Conservation (phyloP, 2,888 invertebrate genomes). For the Tenthredo mesomela region DNA sequence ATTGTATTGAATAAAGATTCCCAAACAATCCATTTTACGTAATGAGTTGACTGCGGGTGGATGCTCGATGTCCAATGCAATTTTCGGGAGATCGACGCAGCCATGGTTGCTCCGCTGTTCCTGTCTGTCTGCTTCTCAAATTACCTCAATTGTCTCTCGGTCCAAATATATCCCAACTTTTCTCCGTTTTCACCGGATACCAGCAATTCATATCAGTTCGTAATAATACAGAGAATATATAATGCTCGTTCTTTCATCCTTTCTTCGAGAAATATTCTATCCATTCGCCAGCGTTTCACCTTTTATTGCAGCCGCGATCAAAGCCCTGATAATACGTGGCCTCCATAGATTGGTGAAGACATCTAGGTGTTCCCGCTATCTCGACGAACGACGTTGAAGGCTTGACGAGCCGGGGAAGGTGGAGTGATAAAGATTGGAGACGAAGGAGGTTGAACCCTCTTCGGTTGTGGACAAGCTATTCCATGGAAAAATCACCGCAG, state of each 20-base stretch:
- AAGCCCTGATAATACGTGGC: constrained; percentile 1
- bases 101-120: neutral
- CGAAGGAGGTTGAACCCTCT: constrained; percentile 27
- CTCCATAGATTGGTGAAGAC: constrained; percentile 13
- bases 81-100: neutral
- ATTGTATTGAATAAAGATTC: neutral
- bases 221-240: neutral
- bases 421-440: constrained; percentile 34
- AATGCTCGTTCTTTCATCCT: neutral
- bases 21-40: neutral
- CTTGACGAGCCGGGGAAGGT: constrained; percentile 27
- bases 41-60: neutral
- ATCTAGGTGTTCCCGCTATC: constrained; percentile 31
- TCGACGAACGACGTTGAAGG: neutral
- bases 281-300: neutral
- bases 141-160: neutral
- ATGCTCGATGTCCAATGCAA: constrained; percentile 2
- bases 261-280: neutral
- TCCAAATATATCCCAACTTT: neutral
- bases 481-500: neutral
- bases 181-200: neutral
- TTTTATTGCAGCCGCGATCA: neutral
- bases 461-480: neutral
- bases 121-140: constrained; percentile 1
- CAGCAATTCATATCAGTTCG: neutral